Evolutionary conservation across 2,888 invertebrate species (phyloP).

Genomic region (Sympetrum striolatum): DNA sequence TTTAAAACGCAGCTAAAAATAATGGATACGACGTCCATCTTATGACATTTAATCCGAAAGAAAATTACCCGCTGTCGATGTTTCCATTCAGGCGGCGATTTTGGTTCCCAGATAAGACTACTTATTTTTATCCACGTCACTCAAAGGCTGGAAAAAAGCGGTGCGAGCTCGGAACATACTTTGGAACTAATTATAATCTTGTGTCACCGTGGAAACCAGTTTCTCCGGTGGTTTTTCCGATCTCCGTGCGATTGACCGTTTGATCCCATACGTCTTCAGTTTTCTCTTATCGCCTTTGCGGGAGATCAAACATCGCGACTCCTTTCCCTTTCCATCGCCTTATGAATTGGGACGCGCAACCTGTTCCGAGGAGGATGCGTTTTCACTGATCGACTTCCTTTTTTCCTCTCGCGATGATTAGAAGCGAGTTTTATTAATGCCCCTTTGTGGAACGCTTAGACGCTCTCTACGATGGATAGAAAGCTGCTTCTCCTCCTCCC

Average conservation of each 20-base stretch:
- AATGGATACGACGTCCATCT: no score
- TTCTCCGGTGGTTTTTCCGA: neutral
- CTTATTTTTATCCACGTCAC: neutral
- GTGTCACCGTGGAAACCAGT: neutral
- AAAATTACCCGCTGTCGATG: no score
- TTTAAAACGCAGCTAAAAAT: no score
- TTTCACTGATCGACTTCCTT: conserved; percentile 12
- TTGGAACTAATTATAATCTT: neutral
- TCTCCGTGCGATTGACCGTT: neutral
- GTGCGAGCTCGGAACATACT: neutral
- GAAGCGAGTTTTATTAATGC: no score
- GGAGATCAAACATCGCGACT: neutral
- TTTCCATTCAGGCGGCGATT: no score
- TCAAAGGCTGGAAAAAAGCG: neutral
- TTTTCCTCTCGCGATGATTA: neutral
- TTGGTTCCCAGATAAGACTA: no score
- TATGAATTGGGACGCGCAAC: conserved; percentile 20
- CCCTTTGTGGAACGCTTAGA: no score
- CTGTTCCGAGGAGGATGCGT: conserved; percentile 21
- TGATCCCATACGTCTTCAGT: neutral
- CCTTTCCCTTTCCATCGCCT: neutral
- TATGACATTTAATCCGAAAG: no score
- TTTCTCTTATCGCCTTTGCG: neutral
- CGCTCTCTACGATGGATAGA: no score
- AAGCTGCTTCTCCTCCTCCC: no score